Base-by-base conservation (phyloP, 1,140 invertebrate genomes). In the Chrysopa pallens region DNA sequence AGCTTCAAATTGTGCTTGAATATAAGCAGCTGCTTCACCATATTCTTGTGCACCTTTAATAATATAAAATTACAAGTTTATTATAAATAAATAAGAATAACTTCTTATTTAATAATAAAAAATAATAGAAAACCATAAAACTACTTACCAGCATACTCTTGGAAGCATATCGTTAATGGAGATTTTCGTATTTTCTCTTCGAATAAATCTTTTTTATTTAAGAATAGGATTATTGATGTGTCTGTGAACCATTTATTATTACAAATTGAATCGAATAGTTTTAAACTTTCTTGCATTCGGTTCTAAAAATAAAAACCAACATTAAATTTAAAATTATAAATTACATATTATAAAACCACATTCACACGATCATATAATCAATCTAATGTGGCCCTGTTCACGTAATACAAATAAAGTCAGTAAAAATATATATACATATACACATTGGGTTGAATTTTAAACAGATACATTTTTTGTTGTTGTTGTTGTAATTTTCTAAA, bases 241-340 rank as follows among this genome's bases (percentile, higher is more conserved):
- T 95, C 89, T 40, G 89, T 84, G 60, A 95, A 95, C 91, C 91
- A 96, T 66, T 95, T 95, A 60, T 91, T 94, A 66, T 95, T 95
- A 62, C 92, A 96, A 57, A 96, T 96, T 4, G 84, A 87, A 66
- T 96, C 92, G 64, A 95, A 95, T 28, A 95, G 64, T 60, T 94
- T 94, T 68, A 95, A 77, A 38, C 86, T 91, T 61, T 95, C 91
- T 55, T 92, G 86, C 80, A 84, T 84, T 39, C 80, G 69, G 61
- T 85, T 84, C 72, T 70, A 62, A 50, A 56, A 68, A 48, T 40
- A 47, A 44, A 47, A 8, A 2, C 39, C 44, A 11, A 6, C 7
- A 8, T 8, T 29, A n/a, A n/a, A n/a, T n/a, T n/a, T n/a, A n/a
- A n/a, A n/a, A n/a, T n/a, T n/a, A n/a, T n/a, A n/a, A n/a, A n/a